A percentile compares a stretch with the other conserved stretches of the same genome.
Evolutionary conservation across 2,113 vertebrate species (phyloP).

Genomic region (Caranx ignobilis): DNA sequence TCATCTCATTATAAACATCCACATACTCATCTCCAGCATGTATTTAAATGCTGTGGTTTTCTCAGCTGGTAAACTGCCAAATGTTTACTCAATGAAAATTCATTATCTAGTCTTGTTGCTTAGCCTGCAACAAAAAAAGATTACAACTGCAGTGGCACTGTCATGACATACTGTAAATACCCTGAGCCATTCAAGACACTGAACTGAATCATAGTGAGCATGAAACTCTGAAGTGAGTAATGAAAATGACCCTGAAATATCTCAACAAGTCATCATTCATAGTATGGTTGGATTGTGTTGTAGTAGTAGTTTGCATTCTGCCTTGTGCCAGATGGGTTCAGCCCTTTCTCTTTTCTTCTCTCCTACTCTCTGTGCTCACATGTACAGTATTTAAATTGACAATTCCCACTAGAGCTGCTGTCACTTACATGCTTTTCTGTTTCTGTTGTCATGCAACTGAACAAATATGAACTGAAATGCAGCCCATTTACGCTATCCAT

Average conservation of each 20-base stretch:
- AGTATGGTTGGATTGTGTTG: too few species aligned
- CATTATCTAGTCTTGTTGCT: constrained; percentile 12
- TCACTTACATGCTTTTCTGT: too few species aligned
- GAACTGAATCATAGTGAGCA: neutral
- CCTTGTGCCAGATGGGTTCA: too few species aligned
- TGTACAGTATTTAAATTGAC: too few species aligned
- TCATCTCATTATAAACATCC: neutral
- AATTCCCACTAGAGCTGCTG: too few species aligned
- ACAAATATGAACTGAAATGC: too few species aligned
- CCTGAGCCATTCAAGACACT: neutral
- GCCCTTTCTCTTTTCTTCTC: too few species aligned
- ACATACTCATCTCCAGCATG: neutral
- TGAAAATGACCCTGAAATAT: neutral
- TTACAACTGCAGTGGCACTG: neutral
- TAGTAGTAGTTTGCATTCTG: too few species aligned
- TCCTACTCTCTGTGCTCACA: too few species aligned
- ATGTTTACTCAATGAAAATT: constrained; percentile 22
- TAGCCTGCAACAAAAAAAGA: neutral
- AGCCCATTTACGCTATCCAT: too few species aligned
- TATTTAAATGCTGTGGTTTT: constrained; percentile 1
- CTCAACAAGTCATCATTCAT: too few species aligned
- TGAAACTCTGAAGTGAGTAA: neutral
- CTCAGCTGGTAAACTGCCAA: constrained; percentile 10
- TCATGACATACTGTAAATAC: neutral
- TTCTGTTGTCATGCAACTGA: too few species aligned